Conservation (phyloP, 2,888 invertebrate species). For the Oxystoma pomonae region DNA sequence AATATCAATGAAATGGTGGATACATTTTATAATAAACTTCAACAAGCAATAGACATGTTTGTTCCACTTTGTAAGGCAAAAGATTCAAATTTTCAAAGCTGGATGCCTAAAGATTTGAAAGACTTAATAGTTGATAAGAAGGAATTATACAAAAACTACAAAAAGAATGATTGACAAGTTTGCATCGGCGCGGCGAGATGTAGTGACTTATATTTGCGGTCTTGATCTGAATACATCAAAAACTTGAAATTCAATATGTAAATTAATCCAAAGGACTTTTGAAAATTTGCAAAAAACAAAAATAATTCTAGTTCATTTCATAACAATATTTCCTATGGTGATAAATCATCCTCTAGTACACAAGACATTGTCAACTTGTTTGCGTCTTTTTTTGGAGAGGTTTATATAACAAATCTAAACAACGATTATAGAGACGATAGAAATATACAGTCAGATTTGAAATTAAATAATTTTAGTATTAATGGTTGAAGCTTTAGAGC, state of each 20-base stretch:
- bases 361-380: background rate
- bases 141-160: background rate
- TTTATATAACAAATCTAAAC: background rate
- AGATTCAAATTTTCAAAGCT: background rate
- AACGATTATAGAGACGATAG: background rate
- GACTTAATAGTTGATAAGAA: background rate
- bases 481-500: background rate
- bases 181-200: background rate
- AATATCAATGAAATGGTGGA: background rate
- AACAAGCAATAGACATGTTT: background rate
- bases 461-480: background rate
- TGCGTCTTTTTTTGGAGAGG: background rate
- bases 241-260: background rate
- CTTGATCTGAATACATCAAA: background rate
- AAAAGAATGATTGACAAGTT: background rate
- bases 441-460: background rate
- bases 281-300: background rate
- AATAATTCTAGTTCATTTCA: background rate
- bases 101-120: background rate
- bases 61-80: background rate
- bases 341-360: background rate
- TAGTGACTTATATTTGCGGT: background rate
- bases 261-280: background rate
- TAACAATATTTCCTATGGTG: background rate
- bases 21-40: background rate